phyloP scores from a whole-genome alignment of 2,888 invertebrate genomes.

The Cryptophagus acutangulus region DNA sequence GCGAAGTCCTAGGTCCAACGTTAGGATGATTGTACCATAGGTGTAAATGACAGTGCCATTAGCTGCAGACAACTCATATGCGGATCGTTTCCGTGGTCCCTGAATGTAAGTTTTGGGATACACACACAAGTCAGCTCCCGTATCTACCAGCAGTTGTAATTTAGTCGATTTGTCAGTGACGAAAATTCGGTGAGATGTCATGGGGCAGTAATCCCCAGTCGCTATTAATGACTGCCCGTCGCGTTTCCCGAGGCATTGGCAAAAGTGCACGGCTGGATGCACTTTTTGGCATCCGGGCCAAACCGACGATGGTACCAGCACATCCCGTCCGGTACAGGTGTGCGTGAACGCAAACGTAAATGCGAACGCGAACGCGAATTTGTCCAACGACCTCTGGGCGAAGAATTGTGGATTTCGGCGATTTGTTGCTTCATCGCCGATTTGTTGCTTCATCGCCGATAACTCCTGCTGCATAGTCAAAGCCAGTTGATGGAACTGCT shows the following conservation, averaged over 20 bases:
- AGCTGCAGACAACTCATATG: constrained; percentile 3
- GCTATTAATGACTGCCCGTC: not conserved
- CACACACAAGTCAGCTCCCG: constrained; percentile 14
- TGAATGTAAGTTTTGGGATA: constrained; percentile 3
- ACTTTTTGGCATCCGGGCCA: constrained; percentile 14
- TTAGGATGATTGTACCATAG: constrained; percentile 5
- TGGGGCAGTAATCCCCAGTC: constrained; percentile 1
- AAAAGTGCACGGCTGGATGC: constrained; percentile 12
- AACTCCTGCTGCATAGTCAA: not conserved
- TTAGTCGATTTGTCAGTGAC: constrained; percentile 6
- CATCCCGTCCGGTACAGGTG: not conserved
- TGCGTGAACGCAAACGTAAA: not conserved
- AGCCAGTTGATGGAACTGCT: not conserved
- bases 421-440: not conserved
- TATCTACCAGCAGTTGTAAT: constrained; percentile 6
- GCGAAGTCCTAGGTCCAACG: constrained; percentile 2
- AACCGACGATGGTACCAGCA: constrained; percentile 22
- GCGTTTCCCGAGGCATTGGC: not conserved
- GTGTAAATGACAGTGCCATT: not conserved
- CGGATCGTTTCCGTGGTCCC: not conserved
- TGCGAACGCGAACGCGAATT: constrained; percentile 2
- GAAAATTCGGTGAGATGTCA: constrained; percentile 6
- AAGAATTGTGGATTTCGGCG: not conserved
- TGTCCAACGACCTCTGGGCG: not conserved
- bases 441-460: not conserved